A percentile compares a stretch with the other conserved stretches of the same genome.
Evolutionary conservation across 2,797 vertebrate genomes (phyloP).

Genomic region (Melanotaenia boesemani): DNA sequence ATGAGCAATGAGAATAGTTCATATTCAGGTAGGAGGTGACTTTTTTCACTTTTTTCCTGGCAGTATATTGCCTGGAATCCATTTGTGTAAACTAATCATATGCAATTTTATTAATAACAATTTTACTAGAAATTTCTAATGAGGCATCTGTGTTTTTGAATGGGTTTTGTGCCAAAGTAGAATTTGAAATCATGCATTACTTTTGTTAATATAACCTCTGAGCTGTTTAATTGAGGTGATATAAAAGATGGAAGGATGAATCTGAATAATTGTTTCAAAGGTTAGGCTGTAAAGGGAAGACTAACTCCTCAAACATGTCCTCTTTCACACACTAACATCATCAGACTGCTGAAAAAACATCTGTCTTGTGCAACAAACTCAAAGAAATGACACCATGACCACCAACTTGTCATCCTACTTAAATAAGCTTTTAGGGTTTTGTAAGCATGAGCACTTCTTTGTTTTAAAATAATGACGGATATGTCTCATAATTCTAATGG

Average conservation of each 20-base stretch:
- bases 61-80: no score
- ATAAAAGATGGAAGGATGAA: no score
- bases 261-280: not conserved
- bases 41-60: no score
- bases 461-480: not conserved
- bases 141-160: not conserved
- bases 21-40: not conserved
- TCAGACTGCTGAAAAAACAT: not conserved
- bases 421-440: not conserved
- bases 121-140: not conserved
- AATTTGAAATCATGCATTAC: not conserved
- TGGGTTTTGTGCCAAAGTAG: not conserved
- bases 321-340: slow-evolving; percentile 13
- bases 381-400: not conserved
- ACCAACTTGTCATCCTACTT: not conserved
- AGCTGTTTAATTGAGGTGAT: no score
- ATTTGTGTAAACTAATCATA: not conserved
- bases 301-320: slow-evolving; percentile 12
- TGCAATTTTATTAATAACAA: not conserved
- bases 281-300: not conserved
- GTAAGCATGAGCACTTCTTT: not conserved
- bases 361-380: slow-evolving; percentile 5
- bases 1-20: not conserved
- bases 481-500: no score
- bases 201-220: not conserved